Evolutionary conservation across 2,113 vertebrate species (phyloP).

Genomic region (Indicator indicator): DNA sequence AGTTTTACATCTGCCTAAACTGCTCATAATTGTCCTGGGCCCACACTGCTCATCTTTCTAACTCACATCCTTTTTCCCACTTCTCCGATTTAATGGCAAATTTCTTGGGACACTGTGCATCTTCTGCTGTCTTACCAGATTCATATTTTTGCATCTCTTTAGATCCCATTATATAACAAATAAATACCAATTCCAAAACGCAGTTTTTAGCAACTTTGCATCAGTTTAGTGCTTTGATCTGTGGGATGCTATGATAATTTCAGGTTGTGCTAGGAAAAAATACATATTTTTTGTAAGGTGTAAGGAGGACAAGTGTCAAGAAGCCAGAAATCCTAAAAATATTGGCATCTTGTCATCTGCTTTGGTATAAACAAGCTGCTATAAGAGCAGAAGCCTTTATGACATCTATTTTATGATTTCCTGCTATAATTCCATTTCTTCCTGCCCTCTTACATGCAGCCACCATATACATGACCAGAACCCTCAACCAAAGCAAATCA

Average conservation of each 20-base stretch:
- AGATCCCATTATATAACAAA: neutral
- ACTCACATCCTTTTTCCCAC: neutral
- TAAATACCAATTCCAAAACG: neutral
- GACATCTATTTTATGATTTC: neutral
- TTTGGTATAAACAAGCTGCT: slow-evolving; percentile 14
- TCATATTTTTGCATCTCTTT: neutral
- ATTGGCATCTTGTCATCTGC: neutral
- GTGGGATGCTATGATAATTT: neutral
- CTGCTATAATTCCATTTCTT: slow-evolving; percentile 4
- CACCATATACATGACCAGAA: neutral
- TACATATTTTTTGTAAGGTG: neutral
- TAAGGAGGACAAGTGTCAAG: slow-evolving; percentile 13
- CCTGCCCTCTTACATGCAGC: neutral
- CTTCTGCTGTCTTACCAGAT: neutral
- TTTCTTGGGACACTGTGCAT: neutral
- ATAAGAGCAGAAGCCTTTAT: neutral
- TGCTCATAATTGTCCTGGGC: neutral
- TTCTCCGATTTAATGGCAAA: neutral
- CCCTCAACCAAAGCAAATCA: neutral
- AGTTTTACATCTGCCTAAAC: neutral
- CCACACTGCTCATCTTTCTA: neutral
- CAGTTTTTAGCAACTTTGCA: neutral
- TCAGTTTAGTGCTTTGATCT: neutral
- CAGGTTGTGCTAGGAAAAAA: neutral
- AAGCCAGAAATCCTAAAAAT: slow-evolving; percentile 25